Percentiles rank a stretch among this genome's conserved stretches.
phyloP scores from a whole-genome alignment of 2,797 vertebrate species.

The Alauda arvensis region DNA sequence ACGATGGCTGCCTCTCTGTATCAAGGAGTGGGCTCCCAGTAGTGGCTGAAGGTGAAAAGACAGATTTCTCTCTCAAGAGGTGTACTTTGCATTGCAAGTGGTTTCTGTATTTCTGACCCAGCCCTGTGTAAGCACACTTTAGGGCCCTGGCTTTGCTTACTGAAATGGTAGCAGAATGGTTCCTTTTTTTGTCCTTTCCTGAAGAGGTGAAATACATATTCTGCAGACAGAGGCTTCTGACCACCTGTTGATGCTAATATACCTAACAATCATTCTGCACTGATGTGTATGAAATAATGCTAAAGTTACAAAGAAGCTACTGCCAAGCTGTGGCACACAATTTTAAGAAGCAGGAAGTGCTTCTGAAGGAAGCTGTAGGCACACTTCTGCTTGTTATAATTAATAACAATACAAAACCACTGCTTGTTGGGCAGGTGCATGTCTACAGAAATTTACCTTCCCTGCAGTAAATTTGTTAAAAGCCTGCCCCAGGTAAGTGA shows the following conservation, averaged over 20 bases:
- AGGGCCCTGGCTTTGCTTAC: neutral
- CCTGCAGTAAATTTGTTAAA: neutral
- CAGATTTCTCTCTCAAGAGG: neutral
- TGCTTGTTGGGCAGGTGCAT: neutral
- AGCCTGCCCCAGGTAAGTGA: neutral
- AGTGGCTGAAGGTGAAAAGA: neutral
- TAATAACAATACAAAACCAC: neutral
- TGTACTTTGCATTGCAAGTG: neutral
- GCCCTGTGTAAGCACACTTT: neutral
- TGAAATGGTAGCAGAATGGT: neutral
- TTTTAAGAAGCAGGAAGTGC: neutral
- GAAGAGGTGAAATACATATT: neutral
- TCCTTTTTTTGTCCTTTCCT: neutral
- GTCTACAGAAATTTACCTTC: neutral
- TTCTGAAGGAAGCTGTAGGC: neutral
- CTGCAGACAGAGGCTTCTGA: neutral
- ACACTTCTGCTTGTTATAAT: neutral
- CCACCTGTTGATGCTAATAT: neutral
- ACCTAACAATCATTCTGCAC: neutral
- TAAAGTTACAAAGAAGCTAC: neutral
- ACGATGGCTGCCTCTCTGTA: neutral
- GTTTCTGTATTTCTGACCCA: neutral
- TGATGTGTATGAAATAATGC: neutral
- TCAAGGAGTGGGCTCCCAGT: neutral
- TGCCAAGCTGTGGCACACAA: fast-evolving